phyloP scores from a whole-genome alignment of 2,113 vertebrate species.

The Upupa epops region DNA sequence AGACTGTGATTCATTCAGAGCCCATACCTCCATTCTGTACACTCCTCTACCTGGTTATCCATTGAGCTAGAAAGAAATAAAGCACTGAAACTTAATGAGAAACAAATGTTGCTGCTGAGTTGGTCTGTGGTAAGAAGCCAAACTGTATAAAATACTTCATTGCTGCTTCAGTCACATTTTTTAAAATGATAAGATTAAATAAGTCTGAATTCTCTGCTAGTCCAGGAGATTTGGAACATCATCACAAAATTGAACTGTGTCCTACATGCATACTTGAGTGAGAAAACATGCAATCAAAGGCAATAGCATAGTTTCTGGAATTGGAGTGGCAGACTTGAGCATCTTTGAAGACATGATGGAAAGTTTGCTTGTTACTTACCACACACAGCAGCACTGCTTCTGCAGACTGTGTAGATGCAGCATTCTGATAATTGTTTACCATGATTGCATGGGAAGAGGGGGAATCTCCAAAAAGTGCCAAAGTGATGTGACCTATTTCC shows the following conservation, averaged over 20 bases:
- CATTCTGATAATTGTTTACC: neutral
- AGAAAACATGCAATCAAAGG: neutral
- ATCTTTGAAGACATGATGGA: neutral
- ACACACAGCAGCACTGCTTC: neutral
- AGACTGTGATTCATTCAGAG: conserved; percentile 24
- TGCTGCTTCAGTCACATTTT: neutral
- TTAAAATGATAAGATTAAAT: neutral
- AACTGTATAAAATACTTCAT: neutral
- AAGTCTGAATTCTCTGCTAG: neutral
- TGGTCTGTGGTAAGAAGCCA: neutral
- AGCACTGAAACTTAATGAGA: conserved; percentile 17
- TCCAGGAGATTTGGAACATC: neutral
- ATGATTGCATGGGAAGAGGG: neutral
- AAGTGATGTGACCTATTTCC: neutral
- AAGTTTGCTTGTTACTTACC: neutral
- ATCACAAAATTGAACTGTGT: neutral
- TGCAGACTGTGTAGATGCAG: rapidly evolving
- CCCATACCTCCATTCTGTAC: neutral
- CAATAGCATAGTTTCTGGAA: neutral
- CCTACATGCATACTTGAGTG: neutral
- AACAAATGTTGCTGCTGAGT: conserved; percentile 24
- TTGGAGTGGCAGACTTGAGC: neutral
- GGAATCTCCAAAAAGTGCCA: neutral
- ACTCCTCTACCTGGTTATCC: neutral
- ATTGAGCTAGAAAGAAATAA: neutral